These are phyloP conservation scores for Muscidifurax raptorellus DNA, from an alignment of 1,140 invertebrate genomes.

Conservation along the genomic window DNA sequence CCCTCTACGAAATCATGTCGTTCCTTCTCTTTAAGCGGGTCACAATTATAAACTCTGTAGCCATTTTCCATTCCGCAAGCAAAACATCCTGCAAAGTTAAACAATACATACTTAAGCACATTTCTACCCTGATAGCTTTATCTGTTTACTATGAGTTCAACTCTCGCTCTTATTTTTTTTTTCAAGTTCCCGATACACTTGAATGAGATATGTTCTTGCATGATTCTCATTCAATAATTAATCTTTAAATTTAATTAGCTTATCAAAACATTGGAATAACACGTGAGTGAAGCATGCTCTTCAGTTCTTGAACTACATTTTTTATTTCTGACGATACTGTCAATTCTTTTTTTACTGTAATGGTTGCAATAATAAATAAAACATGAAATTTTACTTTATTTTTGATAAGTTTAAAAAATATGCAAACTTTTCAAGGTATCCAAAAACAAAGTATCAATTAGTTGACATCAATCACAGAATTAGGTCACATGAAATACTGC, in stretches of 20 bases:
- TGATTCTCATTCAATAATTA: constrained; percentile 31
- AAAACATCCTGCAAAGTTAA: constrained; percentile 89
- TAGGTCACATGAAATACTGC: constrained; percentile 23
- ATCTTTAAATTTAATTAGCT: constrained; percentile 42
- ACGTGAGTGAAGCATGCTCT: constrained; percentile 5
- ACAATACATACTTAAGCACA: constrained; percentile 52
- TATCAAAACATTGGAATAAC: constrained; percentile 26
- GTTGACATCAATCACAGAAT: constrained; percentile 26
- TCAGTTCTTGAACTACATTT: constrained; percentile 5
- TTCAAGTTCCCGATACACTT: constrained; percentile 14
- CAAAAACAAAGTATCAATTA: neutral
- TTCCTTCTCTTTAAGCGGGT: constrained; percentile 97
- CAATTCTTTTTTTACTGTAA: neutral
- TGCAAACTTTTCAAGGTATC: neutral
- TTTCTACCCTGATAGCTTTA: constrained; percentile 49
- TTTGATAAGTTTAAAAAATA: neutral
- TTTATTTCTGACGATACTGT: neutral
- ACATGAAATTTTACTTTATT: neutral
- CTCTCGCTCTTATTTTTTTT: constrained; percentile 13
- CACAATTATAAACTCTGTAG: constrained; percentile 97
- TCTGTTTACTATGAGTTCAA: constrained; percentile 46
- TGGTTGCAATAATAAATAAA: neutral
- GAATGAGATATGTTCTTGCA: constrained; percentile 23
- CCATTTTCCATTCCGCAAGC: constrained; percentile 97
- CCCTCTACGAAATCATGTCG: constrained; percentile 93